Conservation (phyloP, 37 sponge, comb jelly and placozoan genomes). For the Petrosia ficiformis region DNA sequence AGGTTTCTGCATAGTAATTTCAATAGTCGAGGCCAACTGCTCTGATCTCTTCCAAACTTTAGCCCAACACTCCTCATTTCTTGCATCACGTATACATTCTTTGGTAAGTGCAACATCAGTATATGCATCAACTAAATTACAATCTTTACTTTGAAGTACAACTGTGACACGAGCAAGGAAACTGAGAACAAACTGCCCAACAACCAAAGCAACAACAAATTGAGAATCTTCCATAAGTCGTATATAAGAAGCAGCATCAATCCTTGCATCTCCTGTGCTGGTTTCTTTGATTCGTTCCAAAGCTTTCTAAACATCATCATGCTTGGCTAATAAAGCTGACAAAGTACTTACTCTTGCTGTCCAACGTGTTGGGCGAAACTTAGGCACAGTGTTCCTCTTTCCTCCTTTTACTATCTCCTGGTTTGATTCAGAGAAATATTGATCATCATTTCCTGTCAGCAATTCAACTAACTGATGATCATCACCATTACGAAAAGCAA, state of each 20-base stretch:
- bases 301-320: conserved; percentile 22
- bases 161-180: conserved; percentile 14
- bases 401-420: no score
- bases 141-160: conserved; percentile 17
- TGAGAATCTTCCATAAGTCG: conserved; percentile 27
- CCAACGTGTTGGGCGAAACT: no score
- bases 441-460: no score
- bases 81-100: conserved; percentile 27
- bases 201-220: conserved; percentile 26
- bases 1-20: no score
- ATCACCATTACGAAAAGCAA: no score
- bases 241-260: conserved; percentile 23
- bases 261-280: conserved; percentile 27
- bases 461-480: no score
- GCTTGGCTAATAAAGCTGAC: conserved; percentile 31
- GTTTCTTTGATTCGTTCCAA: conserved; percentile 22
- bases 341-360: no score
- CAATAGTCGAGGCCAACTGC: no score
- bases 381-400: no score
- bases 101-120: conserved; percentile 16
- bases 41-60: no score
- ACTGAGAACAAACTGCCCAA: conserved; percentile 36
- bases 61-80: no score
- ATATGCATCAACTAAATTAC: conserved; percentile 34
- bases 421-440: no score